A percentile compares a stretch with the other conserved stretches of the same genome.
phyloP scores from a whole-genome alignment of 2,113 vertebrate species.

The Andinoacara biseriatus region DNA sequence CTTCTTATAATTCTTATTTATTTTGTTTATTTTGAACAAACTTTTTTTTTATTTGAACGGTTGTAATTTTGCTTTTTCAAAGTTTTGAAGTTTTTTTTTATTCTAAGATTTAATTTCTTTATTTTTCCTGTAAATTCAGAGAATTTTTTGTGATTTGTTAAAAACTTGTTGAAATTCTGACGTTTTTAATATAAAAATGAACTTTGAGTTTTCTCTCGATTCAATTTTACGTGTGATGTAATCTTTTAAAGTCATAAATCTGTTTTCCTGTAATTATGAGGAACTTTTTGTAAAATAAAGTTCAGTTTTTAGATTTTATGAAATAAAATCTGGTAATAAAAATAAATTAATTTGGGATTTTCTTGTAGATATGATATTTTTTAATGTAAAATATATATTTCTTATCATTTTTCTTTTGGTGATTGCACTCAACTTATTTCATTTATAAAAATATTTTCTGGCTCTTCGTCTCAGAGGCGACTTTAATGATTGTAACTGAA shows the following conservation, averaged over 20 bases:
- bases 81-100: background rate
- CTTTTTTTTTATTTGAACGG: too few relatives aligned
- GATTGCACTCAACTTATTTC: background rate
- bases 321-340: constrained; percentile 4
- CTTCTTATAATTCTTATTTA: too few relatives aligned
- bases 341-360: background rate
- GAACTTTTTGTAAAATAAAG: background rate
- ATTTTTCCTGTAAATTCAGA: background rate
- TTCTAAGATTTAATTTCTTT: background rate
- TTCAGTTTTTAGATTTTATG: fast-evolving
- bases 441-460: constrained; percentile 5
- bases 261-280: background rate
- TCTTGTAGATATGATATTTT: background rate
- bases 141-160: background rate
- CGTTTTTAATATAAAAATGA: too few relatives aligned
- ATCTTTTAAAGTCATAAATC: too few relatives aligned
- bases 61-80: background rate
- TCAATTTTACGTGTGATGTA: background rate
- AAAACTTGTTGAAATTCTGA: too few relatives aligned
- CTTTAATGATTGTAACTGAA: background rate
- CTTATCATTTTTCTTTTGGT: background rate
- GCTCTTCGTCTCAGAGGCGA: background rate
- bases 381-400: background rate
- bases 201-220: background rate
- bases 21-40: too few relatives aligned